These are phyloP conservation scores for Chelonoidis abingdonii DNA, from an alignment of 2,113 vertebrate species.

Conservation along the genomic window DNA sequence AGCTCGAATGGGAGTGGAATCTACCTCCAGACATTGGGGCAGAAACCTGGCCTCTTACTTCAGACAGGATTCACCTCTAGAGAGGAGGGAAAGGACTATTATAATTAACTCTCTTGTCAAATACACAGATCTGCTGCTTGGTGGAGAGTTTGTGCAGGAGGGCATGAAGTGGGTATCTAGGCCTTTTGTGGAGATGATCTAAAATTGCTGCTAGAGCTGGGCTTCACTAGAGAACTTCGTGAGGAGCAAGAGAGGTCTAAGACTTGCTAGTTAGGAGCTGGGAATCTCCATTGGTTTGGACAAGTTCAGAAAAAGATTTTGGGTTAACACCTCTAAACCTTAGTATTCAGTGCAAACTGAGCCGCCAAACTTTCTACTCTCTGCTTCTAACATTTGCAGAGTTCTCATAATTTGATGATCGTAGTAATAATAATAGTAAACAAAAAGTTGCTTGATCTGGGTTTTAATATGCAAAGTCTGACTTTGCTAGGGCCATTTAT, in stretches of 20 bases:
- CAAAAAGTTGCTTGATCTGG: background rate
- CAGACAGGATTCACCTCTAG: background rate
- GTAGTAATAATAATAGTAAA: rapidly evolving
- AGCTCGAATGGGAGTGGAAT: no score
- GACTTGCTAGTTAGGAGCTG: background rate
- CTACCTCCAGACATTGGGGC: background rate
- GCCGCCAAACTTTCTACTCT: background rate
- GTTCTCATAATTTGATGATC: background rate
- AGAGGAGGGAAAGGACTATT: background rate
- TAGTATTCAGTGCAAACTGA: background rate
- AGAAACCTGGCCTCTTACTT: background rate
- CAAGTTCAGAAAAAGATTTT: background rate
- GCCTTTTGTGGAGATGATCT: background rate
- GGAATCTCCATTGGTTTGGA: background rate
- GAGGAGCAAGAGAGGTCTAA: background rate
- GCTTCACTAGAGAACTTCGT: background rate
- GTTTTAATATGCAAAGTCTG: background rate
- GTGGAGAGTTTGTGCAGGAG: background rate
- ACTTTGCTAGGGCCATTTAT: background rate
- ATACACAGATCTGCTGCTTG: background rate
- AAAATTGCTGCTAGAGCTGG: background rate
- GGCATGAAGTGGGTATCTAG: background rate
- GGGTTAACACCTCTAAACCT: background rate
- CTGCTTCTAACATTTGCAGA: background rate
- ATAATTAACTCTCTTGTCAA: background rate